phyloP scores from a whole-genome alignment of 1,140 invertebrate genomes.

The silkworm (Bombyx mori) region DNA sequence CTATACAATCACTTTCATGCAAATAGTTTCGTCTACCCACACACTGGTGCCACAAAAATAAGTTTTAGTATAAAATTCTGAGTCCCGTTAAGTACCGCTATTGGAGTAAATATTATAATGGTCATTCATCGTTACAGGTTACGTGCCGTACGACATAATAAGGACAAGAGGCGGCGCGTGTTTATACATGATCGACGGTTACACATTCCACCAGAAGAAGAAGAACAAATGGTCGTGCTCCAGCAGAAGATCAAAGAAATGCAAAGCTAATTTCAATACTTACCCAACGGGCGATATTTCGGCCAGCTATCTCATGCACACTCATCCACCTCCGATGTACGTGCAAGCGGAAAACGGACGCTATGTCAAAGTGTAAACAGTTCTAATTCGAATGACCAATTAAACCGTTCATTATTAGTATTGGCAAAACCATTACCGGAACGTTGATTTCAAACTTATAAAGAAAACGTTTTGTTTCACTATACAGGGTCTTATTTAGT shows the following conservation, averaged over 20 bases:
- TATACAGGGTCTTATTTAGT: too few relatives aligned
- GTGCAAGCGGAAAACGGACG: background rate
- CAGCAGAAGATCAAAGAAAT: background rate
- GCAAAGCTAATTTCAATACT: conserved; percentile 1
- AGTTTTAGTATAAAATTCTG: too few relatives aligned
- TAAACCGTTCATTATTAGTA: too few relatives aligned
- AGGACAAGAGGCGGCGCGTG: background rate
- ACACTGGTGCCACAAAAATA: too few relatives aligned
- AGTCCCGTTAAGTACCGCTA: too few relatives aligned
- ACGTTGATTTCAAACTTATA: too few relatives aligned
- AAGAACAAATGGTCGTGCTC: conserved; percentile 1
- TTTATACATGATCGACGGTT: conserved; percentile 1
- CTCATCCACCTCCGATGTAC: conserved; percentile 2
- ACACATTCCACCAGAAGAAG: background rate
- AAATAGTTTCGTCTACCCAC: too few relatives aligned
- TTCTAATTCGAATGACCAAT: too few relatives aligned
- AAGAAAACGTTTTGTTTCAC: too few relatives aligned
- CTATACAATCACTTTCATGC: too few relatives aligned
- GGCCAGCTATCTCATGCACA: background rate
- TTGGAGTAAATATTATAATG: background rate
- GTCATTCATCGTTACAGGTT: background rate
- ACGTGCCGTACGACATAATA: background rate
- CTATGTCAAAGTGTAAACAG: too few relatives aligned
- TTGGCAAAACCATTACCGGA: too few relatives aligned
- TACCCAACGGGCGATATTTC: background rate